Evolutionary conservation across 2,797 vertebrate genomes (phyloP), one percentile per base, ranked within the genome.

Genomic region (Furcifer pardalis): DNA sequence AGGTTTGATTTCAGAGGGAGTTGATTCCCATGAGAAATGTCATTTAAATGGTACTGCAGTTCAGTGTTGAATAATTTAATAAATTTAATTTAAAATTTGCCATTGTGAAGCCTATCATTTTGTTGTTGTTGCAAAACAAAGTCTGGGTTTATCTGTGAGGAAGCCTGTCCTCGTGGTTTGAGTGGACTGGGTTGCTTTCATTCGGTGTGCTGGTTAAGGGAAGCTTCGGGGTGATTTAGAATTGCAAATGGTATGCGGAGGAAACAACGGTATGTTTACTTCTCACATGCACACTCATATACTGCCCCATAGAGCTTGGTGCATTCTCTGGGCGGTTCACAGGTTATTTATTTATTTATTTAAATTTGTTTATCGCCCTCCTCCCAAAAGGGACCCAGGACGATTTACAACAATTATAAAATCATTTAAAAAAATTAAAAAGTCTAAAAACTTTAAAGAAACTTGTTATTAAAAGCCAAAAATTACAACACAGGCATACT

Each of bases 41-140:
- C 69, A 72, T 62, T 46, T 59, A 73, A 77, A 59, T 1, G n/a
- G 65, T 66, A 56, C 65, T 81, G 59, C 66, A 77, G 79, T 66
- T 86, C 79, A 72, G 44, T 84, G 82, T 81, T 87, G 65, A 77
- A 30, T 87, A 87, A 83, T 79, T 81, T 84, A 87, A 84, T 80
- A 52, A 81, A 87, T 81, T 73, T 66, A 84, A 87, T 84, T 84
- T 84, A 84, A 87, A 66, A 42, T 25, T 56, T 35, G 12, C 40
- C 32, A 30, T 81, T 65, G 6, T 27, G 6, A 65, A 46, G 25
- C 52, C 21, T 71, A 8, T 13, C 71, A 7, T 71, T 8, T 8
- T 5, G 66, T 56, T 76, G 68, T n/a, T n/a, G n/a, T n/a, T 76
- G 40, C 13, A 63, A 65, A 76, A 72, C 7, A 27, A 49, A 52